Evolutionary conservation across 2,797 vertebrate species (phyloP).

Genomic region (Intellagama lesueurii): DNA sequence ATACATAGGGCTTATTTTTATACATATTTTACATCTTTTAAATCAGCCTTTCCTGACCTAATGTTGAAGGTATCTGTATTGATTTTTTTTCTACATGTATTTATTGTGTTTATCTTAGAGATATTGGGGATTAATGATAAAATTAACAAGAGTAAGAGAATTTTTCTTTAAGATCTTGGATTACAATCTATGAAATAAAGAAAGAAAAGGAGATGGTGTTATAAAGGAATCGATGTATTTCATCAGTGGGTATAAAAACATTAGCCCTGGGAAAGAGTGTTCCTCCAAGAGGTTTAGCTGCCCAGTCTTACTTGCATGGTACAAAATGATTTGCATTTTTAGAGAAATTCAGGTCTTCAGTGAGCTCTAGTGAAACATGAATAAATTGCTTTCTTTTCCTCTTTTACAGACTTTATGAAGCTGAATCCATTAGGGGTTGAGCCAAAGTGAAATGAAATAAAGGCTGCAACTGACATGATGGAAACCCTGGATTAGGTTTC

Average conservation of each 20-base stretch:
- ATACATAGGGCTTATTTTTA: slow-evolving; percentile 71
- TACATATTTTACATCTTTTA: slow-evolving; percentile 78
- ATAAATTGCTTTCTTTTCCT: slow-evolving; percentile 80
- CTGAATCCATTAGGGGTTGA: slow-evolving; percentile 77
- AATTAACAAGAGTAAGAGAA: slow-evolving; percentile 79
- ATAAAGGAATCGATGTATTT: slow-evolving; percentile 81
- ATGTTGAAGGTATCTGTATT: slow-evolving; percentile 76
- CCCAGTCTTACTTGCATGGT: slow-evolving; percentile 70
- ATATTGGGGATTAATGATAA: slow-evolving; percentile 79
- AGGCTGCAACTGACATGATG: slow-evolving; percentile 70
- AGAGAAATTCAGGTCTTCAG: slow-evolving; percentile 79
- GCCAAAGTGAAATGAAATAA: slow-evolving; percentile 78
- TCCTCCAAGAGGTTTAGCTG: slow-evolving; percentile 77
- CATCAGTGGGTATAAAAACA: slow-evolving; percentile 77
- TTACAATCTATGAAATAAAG: slow-evolving; percentile 66
- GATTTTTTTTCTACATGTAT: slow-evolving; percentile 74
- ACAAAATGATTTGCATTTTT: slow-evolving; percentile 83
- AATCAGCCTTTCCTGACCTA: slow-evolving; percentile 79
- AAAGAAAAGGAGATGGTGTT: slow-evolving; percentile 67
- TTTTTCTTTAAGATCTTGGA: slow-evolving; percentile 58
- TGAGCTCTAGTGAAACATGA: slow-evolving; percentile 76
- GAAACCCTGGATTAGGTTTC: slow-evolving; percentile 73
- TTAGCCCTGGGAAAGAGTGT: slow-evolving; percentile 78
- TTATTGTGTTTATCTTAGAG: slow-evolving; percentile 79
- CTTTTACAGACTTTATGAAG: slow-evolving; percentile 77